Evolutionary conservation across 2,113 vertebrate species (phyloP).

Genomic region (Paracanthobrama guichenoti): DNA sequence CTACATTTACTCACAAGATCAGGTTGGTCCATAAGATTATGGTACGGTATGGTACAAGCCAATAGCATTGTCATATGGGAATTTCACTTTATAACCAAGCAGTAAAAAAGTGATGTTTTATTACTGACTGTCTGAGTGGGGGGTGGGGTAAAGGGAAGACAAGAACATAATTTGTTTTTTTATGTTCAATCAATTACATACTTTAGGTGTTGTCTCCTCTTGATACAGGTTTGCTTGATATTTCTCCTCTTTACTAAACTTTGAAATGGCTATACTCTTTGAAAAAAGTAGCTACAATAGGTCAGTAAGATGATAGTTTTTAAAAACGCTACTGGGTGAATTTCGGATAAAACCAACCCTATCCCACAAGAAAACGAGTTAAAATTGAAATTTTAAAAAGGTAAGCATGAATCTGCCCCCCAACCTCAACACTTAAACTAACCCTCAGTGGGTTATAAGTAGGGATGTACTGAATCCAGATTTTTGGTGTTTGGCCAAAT

Average conservation of each 20-base stretch:
- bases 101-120: background rate
- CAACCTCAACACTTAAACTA: background rate
- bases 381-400: background rate
- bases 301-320: background rate
- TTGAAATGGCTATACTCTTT: background rate
- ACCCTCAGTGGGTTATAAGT: background rate
- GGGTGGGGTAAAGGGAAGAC: background rate
- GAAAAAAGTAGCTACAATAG: too few species aligned
- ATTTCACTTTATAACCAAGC: background rate
- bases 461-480: background rate
- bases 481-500: too few species aligned
- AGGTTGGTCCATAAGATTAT: background rate
- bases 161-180: background rate
- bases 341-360: background rate
- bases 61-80: background rate
- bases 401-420: background rate
- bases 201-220: background rate
- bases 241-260: background rate
- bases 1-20: background rate
- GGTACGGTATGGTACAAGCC: background rate
- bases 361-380: background rate
- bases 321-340: background rate
- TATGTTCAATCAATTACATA: background rate
- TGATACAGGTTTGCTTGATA: background rate
- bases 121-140: background rate